These are phyloP conservation scores for Passerculus sandwichensis DNA, from an alignment of 2,797 vertebrate genomes.

Conservation along the genomic window DNA sequence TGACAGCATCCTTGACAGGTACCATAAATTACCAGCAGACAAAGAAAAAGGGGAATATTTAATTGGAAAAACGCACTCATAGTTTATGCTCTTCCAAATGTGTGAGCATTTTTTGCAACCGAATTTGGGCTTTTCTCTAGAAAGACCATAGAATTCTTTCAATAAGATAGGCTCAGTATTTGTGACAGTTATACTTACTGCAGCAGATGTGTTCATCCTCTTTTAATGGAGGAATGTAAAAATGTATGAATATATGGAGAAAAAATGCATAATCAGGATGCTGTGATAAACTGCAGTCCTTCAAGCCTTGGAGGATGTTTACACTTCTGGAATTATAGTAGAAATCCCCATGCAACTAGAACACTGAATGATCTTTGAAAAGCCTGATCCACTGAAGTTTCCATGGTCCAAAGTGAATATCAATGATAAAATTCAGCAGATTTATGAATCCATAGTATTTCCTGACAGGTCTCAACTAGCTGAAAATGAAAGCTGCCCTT, in stretches of 20 bases:
- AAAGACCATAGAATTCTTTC: neutral
- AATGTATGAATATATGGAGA: neutral
- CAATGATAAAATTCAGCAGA: neutral
- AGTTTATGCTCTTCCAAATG: neutral
- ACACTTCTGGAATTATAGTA: neutral
- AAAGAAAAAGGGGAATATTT: neutral
- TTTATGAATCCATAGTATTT: neutral
- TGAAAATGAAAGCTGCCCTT: neutral
- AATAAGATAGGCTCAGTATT: neutral
- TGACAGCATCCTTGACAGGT: neutral
- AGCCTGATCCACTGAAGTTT: neutral
- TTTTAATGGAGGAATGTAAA: neutral
- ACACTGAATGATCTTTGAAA: neutral
- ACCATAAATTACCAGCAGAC: neutral
- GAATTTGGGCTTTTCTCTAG: neutral
- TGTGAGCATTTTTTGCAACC: neutral
- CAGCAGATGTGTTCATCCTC: conserved; percentile 11
- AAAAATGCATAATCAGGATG: neutral
- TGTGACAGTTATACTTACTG: neutral
- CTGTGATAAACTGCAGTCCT: neutral
- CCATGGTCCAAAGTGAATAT: neutral
- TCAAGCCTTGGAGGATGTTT: neutral
- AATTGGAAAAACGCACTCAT: neutral
- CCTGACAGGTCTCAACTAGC: neutral
- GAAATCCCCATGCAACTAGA: neutral